Conservation (phyloP, 2,888 invertebrate genomes). For the Drosophila suboccidentalis region DNA sequence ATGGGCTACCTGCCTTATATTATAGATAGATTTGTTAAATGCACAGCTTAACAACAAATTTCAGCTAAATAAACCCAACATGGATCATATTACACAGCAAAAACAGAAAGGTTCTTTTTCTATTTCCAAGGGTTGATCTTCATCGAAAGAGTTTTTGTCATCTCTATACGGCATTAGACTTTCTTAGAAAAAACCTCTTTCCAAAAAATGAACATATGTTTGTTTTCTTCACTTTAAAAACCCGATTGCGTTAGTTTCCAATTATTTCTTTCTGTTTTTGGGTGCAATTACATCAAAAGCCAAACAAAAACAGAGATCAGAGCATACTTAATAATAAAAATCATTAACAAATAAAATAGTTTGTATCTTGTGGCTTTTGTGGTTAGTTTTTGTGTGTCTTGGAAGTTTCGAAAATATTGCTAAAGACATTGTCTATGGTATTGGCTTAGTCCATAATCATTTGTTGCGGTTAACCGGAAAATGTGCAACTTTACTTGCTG, state of each 20-base stretch:
- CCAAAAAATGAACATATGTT: conserved; percentile 6
- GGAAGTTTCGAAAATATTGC: conserved; percentile 11
- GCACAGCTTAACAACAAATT: neutral
- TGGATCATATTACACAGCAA: conserved; percentile 23
- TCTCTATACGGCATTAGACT: too few relatives aligned
- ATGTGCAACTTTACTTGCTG: conserved; percentile 31
- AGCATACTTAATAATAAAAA: conserved; percentile 30
- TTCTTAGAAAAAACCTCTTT: neutral
- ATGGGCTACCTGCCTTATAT: neutral
- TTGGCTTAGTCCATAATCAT: conserved; percentile 9
- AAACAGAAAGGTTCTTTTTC: conserved; percentile 4
- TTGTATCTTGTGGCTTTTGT: conserved; percentile 44
- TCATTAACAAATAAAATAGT: conserved; percentile 30
- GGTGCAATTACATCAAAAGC: conserved; percentile 29
- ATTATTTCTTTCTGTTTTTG: conserved; percentile 8
- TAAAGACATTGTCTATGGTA: conserved; percentile 25
- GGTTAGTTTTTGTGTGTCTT: conserved; percentile 37
- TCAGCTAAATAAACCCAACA: conserved; percentile 2
- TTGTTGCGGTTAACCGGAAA: conserved; percentile 38
- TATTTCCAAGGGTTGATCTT: conserved; percentile 8
- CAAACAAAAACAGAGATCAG: conserved; percentile 34
- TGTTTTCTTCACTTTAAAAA: conserved; percentile 27
- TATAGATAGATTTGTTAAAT: conserved; percentile 14
- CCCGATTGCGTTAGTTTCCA: conserved; percentile 35
- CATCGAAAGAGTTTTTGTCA: neutral